Conservation (phyloP, 2,113 vertebrate species). For the Sphyrna mokarran region DNA sequence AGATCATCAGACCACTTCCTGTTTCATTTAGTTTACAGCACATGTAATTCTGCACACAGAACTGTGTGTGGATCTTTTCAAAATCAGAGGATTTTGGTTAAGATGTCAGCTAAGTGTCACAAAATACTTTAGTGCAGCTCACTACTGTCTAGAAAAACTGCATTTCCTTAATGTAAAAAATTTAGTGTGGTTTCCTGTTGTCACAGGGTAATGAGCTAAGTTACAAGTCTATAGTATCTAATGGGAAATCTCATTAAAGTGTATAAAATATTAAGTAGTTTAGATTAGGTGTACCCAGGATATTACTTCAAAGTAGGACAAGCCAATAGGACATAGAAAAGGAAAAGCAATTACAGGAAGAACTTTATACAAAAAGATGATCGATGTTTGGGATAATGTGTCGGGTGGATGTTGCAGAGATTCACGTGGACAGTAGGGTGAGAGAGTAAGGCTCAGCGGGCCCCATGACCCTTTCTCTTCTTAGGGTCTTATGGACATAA, state of each 20-base stretch:
- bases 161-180: not conserved
- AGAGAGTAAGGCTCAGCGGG: not conserved
- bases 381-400: not conserved
- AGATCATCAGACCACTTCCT: not conserved
- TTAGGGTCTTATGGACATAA: not conserved
- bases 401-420: not conserved
- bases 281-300: not conserved
- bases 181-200: not conserved
- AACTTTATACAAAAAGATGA: not conserved
- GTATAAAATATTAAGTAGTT: not conserved
- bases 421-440: not conserved
- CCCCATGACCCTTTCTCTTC: not conserved
- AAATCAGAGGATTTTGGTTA: not conserved
- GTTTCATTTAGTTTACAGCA: not conserved
- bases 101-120: not conserved
- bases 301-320: slow-evolving; percentile 8
- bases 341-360: not conserved
- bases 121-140: not conserved
- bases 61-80: not conserved
- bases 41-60: not conserved
- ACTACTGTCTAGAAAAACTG: not conserved
- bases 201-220: not conserved
- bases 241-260: not conserved
- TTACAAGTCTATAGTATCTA: not conserved
- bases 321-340: not conserved